A percentile compares a stretch with the other conserved stretches of the same genome.
Conservation (phyloP, 2,888 invertebrate species). For the Apodemia mormo region DNA sequence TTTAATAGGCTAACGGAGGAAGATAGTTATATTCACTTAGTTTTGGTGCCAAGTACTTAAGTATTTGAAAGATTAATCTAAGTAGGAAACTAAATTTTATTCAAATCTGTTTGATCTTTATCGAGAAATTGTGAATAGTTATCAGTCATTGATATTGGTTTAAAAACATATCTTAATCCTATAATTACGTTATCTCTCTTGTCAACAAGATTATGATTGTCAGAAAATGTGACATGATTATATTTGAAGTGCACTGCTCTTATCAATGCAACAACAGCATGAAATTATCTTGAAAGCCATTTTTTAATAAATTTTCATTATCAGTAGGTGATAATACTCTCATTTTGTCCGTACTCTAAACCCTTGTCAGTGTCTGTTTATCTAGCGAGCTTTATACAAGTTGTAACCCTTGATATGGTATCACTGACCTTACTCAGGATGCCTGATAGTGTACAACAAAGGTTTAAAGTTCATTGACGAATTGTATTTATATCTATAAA, state of each 20-base stretch:
- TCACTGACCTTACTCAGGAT: slow-evolving; percentile 15
- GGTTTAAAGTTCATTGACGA: slow-evolving; percentile 24
- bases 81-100: no score
- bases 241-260: neutral
- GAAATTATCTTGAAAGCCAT: no score
- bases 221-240: neutral
- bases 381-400: slow-evolving; percentile 20
- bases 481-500: neutral
- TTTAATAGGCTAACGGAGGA: no score
- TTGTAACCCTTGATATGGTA: slow-evolving; percentile 13
- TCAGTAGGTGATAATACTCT: neutral
- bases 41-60: no score
- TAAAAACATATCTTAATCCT: neutral
- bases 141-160: no score
- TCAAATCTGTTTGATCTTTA: no score
- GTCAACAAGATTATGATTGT: neutral
- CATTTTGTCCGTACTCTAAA: neutral
- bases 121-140: no score
- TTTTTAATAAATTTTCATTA: neutral
- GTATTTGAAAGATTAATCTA: no score
- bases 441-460: slow-evolving; percentile 14
- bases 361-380: slow-evolving; percentile 15
- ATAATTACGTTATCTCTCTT: neutral
- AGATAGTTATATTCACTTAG: no score
- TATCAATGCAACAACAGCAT: neutral